A percentile compares a stretch with the other conserved stretches of the same genome.
Conservation (phyloP, 2,797 vertebrate genomes). For the Karalla daura region DNA sequence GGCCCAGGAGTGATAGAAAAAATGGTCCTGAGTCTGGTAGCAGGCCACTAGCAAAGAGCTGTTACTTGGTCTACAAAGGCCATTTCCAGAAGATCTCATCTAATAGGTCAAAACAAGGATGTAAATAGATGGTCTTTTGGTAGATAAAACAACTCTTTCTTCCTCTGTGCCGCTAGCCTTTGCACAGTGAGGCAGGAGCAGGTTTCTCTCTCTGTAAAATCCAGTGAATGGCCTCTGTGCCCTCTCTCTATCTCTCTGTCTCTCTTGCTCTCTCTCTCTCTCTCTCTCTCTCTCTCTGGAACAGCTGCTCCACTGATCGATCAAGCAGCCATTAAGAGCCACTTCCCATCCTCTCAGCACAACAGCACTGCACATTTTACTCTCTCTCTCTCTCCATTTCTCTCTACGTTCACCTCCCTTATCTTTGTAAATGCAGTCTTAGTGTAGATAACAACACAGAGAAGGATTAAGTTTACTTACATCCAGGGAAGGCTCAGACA, state of each 20-base stretch:
- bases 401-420: background rate
- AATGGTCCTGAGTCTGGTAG: too few relatives aligned
- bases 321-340: slow-evolving; percentile 27
- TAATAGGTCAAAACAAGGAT: background rate
- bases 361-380: background rate
- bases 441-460: too few relatives aligned
- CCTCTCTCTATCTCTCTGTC: background rate
- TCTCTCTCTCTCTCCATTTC: too few relatives aligned
- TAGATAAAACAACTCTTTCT: background rate
- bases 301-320: slow-evolving; percentile 24
- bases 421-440: background rate
- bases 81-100: background rate
- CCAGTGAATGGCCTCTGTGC: background rate
- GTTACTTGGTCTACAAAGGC: too few relatives aligned
- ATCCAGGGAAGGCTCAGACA: background rate
- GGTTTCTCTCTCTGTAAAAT: background rate
- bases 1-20: background rate
- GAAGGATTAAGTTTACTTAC: too few relatives aligned
- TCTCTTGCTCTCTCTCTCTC: background rate
- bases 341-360: slow-evolving; percentile 22
- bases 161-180: background rate
- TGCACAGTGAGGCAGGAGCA: background rate
- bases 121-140: background rate
- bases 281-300: background rate
- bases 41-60: too few relatives aligned